Evolutionary conservation across 2,113 vertebrate species (phyloP).

Genomic region (Myocastor coypus): DNA sequence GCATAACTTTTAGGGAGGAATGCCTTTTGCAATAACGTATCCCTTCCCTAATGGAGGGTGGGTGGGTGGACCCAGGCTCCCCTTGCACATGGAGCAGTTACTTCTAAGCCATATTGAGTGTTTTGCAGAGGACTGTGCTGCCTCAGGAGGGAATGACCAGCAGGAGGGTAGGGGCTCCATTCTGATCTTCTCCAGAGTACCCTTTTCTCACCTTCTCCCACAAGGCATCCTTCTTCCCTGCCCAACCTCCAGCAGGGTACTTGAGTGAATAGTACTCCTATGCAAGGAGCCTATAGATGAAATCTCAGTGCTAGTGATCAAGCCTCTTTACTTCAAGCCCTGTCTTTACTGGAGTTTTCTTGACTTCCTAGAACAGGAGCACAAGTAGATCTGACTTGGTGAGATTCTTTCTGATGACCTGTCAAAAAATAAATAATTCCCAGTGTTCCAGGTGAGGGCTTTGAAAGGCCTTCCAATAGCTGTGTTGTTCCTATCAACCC

Average conservation of each 20-base stretch:
- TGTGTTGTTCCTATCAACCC: conserved; percentile 83
- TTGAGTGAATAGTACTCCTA: neutral
- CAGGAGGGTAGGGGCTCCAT: conserved; percentile 36
- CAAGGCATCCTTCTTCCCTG: neutral
- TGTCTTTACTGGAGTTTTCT: conserved; percentile 32
- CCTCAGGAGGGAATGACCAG: conserved; percentile 43
- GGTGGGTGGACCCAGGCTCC: conserved; percentile 83
- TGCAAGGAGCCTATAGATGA: conserved; percentile 7
- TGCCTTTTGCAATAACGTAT: conserved; percentile 92
- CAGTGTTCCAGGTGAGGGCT: conserved; percentile 79
- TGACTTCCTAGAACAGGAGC: conserved; percentile 53
- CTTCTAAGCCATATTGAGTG: conserved; percentile 86
- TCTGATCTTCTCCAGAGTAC: conserved; percentile 51
- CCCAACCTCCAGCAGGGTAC: neutral
- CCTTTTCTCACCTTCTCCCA: conserved; percentile 40
- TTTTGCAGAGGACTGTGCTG: conserved; percentile 71
- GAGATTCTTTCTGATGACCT: conserved; percentile 72
- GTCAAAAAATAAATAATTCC: conserved; percentile 73
- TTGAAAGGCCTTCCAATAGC: conserved; percentile 81
- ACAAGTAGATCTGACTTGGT: conserved; percentile 65
- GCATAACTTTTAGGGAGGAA: conserved; percentile 79
- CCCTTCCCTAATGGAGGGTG: conserved; percentile 68
- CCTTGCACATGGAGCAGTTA: conserved; percentile 82
- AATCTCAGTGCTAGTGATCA: conserved; percentile 1
- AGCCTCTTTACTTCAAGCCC: conserved; percentile 31